Base-by-base conservation (phyloP, 2,797 vertebrate species). In the Karalla daura region DNA sequence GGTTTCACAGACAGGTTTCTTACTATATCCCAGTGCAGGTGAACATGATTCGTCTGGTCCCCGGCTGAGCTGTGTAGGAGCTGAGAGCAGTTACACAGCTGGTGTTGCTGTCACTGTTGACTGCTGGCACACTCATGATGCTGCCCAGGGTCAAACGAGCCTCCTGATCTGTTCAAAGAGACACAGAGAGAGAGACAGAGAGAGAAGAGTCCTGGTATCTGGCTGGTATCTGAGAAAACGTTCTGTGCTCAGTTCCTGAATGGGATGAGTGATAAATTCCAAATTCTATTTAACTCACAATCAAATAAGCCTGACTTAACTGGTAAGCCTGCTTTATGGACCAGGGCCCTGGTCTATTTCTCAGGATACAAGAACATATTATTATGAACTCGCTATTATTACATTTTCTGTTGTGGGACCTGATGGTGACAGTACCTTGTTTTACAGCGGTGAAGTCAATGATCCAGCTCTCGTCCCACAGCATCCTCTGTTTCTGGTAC, bases 401-500 rank as follows among this genome's bases (percentile, higher is more conserved):
- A 5, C 5, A 10, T 30, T 30, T 10, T 10, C 10, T 30, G 28
- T 30, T 30, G 28, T 5, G 28, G 7, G 3, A 30, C 10, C 11
- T 24, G 21, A 13, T 30, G 8, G 6, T 43, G 18, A 1, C 10
- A 0, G 1, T 13, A 96, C 93, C 93, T 92, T 94, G 92, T 90
- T 96, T 95, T 23, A 96, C 95, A 4, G 82, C 62, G n/a, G 39
- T 71, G 61, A 94, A 95, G 77, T 96, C 92, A 49, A 95, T 95
- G 87, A 96, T 93, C 94, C 93, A 97, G 76, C 94, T 96, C 89
- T 96, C 94, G 74, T 96, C 94, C 94, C 94, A 95, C 88, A 97
- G 71, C 75, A 96, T 86, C 81, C 94, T 98, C 89, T 95, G 89
- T 53, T 95, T 95, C 91, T 98, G 95, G 81, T 95, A 96, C 27